Percentiles rank a stretch among this genome's conserved stretches.
Conservation (phyloP, 2,888 invertebrate genomes). For the Chironomus tentans region DNA sequence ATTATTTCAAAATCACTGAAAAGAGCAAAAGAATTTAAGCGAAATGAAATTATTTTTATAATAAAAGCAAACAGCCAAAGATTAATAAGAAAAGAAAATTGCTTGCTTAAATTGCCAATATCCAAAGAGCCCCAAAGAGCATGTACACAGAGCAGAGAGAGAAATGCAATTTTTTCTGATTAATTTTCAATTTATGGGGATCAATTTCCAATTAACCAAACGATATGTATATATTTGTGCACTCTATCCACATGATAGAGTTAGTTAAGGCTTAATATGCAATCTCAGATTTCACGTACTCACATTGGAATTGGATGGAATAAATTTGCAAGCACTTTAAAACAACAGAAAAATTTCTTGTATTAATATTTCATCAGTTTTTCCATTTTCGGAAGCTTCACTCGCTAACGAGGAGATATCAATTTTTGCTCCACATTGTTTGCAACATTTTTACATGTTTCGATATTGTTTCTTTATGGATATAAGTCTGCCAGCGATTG, state of each 20-base stretch:
- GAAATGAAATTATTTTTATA: too few species aligned
- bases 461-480: neutral
- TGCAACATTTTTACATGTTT: neutral
- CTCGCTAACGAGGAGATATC: neutral
- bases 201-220: constrained; percentile 3
- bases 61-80: too few species aligned
- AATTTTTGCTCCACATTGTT: constrained; percentile 14
- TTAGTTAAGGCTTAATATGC: neutral
- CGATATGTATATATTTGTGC: neutral
- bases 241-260: neutral
- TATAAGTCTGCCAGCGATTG: too few species aligned
- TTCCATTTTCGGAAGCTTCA: constrained; percentile 16
- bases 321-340: neutral
- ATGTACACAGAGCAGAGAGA: neutral
- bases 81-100: neutral
- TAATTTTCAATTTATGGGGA: constrained; percentile 6
- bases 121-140: neutral
- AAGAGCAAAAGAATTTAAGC: too few species aligned
- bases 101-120: neutral
- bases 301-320: neutral
- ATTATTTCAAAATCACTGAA: too few species aligned
- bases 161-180: constrained; percentile 3
- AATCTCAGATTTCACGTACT: neutral
- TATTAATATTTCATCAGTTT: constrained; percentile 19
- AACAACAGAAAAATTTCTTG: neutral